Evolutionary conservation across 2,113 vertebrate genomes (phyloP).

Genomic region (Martes martes): DNA sequence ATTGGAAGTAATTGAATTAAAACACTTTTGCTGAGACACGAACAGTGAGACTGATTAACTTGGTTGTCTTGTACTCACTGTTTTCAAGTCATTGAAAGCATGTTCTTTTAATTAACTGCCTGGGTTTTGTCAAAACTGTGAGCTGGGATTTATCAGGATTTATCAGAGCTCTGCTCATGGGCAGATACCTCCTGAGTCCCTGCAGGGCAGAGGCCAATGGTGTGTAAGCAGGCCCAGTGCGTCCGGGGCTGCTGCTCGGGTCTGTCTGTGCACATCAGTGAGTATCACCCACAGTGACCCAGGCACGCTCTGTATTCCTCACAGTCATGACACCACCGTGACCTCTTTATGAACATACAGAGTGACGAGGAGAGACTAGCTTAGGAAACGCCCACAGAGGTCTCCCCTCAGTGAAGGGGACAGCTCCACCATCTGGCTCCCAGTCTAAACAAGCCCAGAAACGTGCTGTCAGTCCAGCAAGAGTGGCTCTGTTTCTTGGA

Average conservation of each 20-base stretch:
- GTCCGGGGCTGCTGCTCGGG: neutral
- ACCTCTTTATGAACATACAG: neutral
- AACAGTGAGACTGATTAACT: neutral
- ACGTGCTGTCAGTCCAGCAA: neutral
- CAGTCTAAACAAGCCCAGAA: neutral
- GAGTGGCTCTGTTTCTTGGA: neutral
- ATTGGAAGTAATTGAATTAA: conserved; percentile 51
- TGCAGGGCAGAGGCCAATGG: neutral
- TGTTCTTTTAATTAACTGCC: conserved; percentile 33
- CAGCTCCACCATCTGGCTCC: accelerated
- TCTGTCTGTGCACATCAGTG: neutral
- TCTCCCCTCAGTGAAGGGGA: neutral
- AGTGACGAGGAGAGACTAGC: neutral
- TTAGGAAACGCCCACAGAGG: neutral
- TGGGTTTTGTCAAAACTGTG: neutral
- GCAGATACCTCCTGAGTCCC: neutral
- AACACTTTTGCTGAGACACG: conserved; percentile 1
- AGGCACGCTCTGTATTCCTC: too few species aligned
- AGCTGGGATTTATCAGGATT: neutral
- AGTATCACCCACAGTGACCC: neutral
- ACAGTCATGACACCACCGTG: accelerated
- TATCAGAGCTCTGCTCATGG: neutral
- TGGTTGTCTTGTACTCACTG: neutral
- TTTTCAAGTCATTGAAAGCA: conserved; percentile 34
- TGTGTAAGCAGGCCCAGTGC: neutral